A percentile compares a stretch with the other conserved stretches of the same genome.
phyloP scores from a whole-genome alignment of 37 sponge, comb jelly and placozoan species.

The Tethya wilhelma region DNA sequence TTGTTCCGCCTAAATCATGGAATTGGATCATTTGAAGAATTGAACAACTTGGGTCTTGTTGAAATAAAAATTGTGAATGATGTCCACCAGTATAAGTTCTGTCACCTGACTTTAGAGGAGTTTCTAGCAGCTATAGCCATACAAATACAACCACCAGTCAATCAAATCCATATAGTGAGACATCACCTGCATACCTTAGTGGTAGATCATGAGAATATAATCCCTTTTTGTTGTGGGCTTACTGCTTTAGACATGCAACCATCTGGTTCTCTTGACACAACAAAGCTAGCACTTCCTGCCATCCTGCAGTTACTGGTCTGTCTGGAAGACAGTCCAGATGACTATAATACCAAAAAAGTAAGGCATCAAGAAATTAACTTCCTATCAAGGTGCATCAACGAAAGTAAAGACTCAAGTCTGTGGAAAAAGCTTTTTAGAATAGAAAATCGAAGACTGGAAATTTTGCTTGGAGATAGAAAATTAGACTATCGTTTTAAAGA shows the following conservation, averaged over 20 bases:
- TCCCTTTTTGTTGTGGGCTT: conserved; percentile 10
- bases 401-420: conserved; percentile 2
- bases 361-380: neutral
- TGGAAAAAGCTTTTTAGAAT: neutral
- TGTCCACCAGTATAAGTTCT: no score
- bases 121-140: no score
- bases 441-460: neutral
- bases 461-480: neutral
- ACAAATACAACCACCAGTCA: no score
- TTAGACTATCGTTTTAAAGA: neutral
- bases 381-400: conserved; percentile 6
- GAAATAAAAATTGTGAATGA: no score
- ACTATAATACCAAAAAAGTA: no score
- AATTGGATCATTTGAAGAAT: neutral
- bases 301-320: conserved; percentile 3
- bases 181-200: no score
- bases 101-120: no score
- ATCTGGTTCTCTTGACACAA: conserved; percentile 1
- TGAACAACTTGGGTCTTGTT: neutral
- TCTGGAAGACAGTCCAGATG: neutral
- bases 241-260: neutral
- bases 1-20: neutral
- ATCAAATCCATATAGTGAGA: no score
- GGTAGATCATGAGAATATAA: no score
- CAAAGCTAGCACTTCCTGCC: neutral